Evolutionary conservation across 2,888 invertebrate genomes (phyloP).

Genomic region (Lepidochrysops patricia): DNA sequence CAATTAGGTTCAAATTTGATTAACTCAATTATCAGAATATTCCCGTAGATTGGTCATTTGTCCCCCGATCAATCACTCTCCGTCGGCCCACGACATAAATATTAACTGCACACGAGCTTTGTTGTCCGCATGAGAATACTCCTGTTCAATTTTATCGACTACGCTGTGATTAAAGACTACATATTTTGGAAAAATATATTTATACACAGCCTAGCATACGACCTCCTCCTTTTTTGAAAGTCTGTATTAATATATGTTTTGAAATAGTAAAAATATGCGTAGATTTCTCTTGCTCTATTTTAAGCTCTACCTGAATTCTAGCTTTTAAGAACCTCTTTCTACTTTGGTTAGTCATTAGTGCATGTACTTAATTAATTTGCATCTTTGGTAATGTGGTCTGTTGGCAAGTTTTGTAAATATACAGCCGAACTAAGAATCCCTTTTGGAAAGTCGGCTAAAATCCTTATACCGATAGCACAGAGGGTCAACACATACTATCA

Average conservation of each 20-base stretch:
- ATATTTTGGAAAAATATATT: not conserved
- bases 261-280: not conserved
- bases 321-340: too few species aligned
- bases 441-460: too few species aligned
- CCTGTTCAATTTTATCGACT: constrained; percentile 16
- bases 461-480: too few species aligned
- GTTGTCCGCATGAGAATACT: constrained; percentile 9
- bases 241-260: too few species aligned
- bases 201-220: too few species aligned
- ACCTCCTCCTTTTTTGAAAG: too few species aligned
- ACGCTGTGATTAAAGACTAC: not conserved
- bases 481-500: too few species aligned
- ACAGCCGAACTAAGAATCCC: too few species aligned
- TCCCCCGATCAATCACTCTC: constrained; percentile 42
- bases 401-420: too few species aligned
- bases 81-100: constrained; percentile 24
- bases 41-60: constrained; percentile 35
- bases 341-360: too few species aligned
- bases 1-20: constrained; percentile 9
- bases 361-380: too few species aligned
- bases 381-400: too few species aligned
- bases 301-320: not conserved
- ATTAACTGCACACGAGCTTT: constrained; percentile 17
- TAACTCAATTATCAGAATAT: constrained; percentile 3
- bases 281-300: not conserved